Percentiles rank a stretch among this genome's conserved stretches.
phyloP scores from a whole-genome alignment of 2,888 invertebrate genomes.

The Alloscopus bannaensis region DNA sequence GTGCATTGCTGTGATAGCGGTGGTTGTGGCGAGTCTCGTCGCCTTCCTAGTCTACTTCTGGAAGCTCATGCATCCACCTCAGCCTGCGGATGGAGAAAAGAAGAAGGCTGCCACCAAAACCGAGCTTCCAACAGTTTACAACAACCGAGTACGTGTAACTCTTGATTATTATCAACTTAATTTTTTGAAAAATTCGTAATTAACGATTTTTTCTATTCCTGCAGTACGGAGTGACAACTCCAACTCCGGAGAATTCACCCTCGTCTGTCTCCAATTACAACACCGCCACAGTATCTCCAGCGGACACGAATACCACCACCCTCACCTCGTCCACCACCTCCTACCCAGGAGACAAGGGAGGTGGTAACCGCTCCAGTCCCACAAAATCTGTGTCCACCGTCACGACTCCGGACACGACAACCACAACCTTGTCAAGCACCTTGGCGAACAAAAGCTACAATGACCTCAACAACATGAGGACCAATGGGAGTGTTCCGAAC shows the following conservation, averaged over 20 bases:
- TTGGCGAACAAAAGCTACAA: conserved; percentile 3
- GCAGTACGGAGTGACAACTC: conserved; percentile 51
- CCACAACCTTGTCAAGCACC: conserved; percentile 28
- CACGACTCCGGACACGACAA: conserved; percentile 24
- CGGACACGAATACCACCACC: conserved; percentile 36
- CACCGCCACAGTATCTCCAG: conserved; percentile 36
- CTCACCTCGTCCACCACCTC: conserved; percentile 14
- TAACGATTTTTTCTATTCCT: conserved; percentile 5
- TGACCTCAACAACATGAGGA: conserved; percentile 4
- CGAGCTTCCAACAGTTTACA: conserved; percentile 59
- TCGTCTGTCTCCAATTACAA: conserved; percentile 21
- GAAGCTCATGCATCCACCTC: conserved; percentile 42
- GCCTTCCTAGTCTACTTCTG: conserved; percentile 54
- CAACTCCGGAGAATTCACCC: conserved; percentile 44
- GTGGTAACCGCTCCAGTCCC: conserved; percentile 7
- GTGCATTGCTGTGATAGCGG: conserved; percentile 50
- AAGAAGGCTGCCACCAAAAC: conserved; percentile 37
- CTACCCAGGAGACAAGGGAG: not conserved
- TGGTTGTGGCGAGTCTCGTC: conserved; percentile 41
- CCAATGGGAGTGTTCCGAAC: conserved; percentile 13
- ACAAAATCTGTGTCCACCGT: conserved; percentile 14
- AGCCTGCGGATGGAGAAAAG: conserved; percentile 4
- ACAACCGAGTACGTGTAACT: conserved; percentile 35
- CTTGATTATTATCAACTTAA: not conserved
- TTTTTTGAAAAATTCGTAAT: not conserved